These are phyloP conservation scores for Thereuonema tuberculata DNA, from an alignment of 1,140 invertebrate species.

Conservation along the genomic window DNA sequence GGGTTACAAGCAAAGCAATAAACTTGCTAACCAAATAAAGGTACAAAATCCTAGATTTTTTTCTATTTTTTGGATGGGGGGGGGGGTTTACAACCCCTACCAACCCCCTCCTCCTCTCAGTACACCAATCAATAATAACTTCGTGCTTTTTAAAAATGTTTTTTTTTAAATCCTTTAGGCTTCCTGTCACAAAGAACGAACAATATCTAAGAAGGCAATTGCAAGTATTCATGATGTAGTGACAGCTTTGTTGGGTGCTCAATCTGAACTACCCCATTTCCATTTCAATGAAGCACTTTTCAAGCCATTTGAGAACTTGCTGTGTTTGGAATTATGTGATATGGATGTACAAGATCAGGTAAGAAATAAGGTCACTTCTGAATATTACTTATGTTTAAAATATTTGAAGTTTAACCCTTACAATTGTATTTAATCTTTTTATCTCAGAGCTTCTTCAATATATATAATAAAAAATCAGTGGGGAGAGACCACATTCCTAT, in stretches of 20 bases:
- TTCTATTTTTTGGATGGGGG: too few species aligned
- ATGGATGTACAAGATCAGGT: conserved; percentile 77
- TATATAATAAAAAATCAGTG: too few species aligned
- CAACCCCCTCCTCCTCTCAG: too few species aligned
- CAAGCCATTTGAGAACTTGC: conserved; percentile 86
- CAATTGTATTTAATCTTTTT: not conserved
- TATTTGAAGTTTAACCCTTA: not conserved
- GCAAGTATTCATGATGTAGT: conserved; percentile 84
- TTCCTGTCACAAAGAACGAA: conserved; percentile 74
- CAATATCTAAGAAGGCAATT: conserved; percentile 83
- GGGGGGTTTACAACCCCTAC: too few species aligned
- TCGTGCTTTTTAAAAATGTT: too few species aligned
- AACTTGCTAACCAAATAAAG: too few species aligned
- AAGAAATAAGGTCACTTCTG: conserved; percentile 20
- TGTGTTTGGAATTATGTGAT: conserved; percentile 82
- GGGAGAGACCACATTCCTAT: too few species aligned
- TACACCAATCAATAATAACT: too few species aligned
- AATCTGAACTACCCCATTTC: conserved; percentile 77
- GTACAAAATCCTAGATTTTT: too few species aligned
- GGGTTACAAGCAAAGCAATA: too few species aligned
- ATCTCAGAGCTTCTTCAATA: too few species aligned
- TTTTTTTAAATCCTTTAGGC: conserved; percentile 42
- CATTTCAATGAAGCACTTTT: conserved; percentile 90
- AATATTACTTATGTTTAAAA: not conserved
- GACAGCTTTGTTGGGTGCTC: conserved; percentile 61